Base-by-base conservation (phyloP, 2,113 vertebrate species). In the Malurus cyaneus region DNA sequence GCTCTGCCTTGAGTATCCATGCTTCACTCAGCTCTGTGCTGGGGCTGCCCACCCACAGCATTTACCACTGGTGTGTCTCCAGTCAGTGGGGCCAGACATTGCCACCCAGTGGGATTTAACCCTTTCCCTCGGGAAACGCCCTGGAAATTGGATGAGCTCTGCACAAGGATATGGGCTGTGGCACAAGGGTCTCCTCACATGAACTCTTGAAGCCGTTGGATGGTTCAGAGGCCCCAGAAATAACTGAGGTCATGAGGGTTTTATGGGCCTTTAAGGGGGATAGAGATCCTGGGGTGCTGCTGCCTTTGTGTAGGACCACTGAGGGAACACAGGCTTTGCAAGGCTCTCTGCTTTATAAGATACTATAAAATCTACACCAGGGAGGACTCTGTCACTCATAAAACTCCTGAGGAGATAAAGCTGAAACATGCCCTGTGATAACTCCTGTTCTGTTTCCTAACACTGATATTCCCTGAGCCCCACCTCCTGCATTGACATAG, bases 51-150 rank as follows among this genome's bases (percentile, higher is more conserved):
- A 0, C 5, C 49, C 50, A 18, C 34, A 28, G 18, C 25, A 12
- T 23, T 52, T 52, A 11, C 12, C 5, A 8, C 44, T 36, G 12
- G 6, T 57, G 28, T 74, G 39, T 79, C 80, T 52, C 0, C 0
- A 44, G 24, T n/a, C 67, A 65, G 26, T 15, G 21, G 10, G 25
- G 42, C 23, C 0, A 1, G 52, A 46, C 29, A 1, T 52, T 73
- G 41, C 8, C 21, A 24, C 11, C 18, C n/a, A 7, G n/a, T 49
- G 47, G 14, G 52, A 9, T 80, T 82, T 90, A 92, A 60, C 52
- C 39, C 28, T 91, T 28, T 24, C 14, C 6, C 31, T 57, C 59
- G 46, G 46, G 56, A 85, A 77, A 28, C 42, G 36, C 29, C 9
- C 18, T 67, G 47, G 46, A 53, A 49, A 13, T 36, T 89, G 56